phyloP scores from a whole-genome alignment of 2,797 vertebrate species.

The Halcyon smyrnensis region DNA sequence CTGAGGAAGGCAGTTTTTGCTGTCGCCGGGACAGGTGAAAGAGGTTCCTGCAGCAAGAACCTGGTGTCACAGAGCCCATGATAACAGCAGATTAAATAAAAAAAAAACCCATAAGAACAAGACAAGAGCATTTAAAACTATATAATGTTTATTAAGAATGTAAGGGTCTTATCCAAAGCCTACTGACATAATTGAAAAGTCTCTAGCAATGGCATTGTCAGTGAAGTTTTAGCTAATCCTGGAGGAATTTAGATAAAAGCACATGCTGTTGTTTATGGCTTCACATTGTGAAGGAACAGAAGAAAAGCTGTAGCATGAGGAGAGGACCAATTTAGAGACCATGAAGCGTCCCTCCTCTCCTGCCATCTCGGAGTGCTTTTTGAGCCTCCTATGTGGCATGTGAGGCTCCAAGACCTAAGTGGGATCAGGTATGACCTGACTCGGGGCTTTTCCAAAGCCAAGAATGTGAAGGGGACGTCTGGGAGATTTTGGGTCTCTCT shows the following conservation, averaged over 20 bases:
- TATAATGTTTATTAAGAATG: not conserved
- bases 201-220: not conserved
- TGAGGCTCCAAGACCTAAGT: rapidly evolving
- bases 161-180: not conserved
- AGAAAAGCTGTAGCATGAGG: not conserved
- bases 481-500: not conserved
- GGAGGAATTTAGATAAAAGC: not conserved
- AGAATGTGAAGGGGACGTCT: not conserved
- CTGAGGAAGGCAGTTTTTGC: not conserved
- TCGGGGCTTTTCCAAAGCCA: not conserved
- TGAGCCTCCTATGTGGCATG: rapidly evolving
- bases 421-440: not conserved
- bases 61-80: too few relatives aligned
- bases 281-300: not conserved
- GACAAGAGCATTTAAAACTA: not conserved
- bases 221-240: not conserved
- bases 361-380: not conserved
- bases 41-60: not conserved
- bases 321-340: not conserved
- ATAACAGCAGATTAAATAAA: not conserved
- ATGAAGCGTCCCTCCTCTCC: not conserved
- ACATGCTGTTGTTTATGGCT: not conserved
- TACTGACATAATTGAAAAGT: not conserved
- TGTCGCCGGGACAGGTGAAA: not conserved
- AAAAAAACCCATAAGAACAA: not conserved